Evolutionary conservation across 1,140 invertebrate species (phyloP), one percentile per base, ranked within the genome.

Genomic region (Subanguina moxae): DNA sequence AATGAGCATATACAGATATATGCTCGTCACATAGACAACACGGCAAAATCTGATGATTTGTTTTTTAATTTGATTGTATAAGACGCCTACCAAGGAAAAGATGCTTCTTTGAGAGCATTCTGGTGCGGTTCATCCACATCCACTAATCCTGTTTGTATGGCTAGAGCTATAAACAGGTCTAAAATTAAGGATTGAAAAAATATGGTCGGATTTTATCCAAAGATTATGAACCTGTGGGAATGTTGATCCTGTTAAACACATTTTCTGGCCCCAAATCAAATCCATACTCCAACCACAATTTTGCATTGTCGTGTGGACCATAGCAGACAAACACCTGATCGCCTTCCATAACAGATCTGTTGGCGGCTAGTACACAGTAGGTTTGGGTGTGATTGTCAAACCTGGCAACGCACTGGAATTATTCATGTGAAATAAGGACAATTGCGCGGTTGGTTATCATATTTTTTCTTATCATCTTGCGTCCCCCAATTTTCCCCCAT

Each of bases 271-370:
- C 21, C 43, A 90, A 80, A 63, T 86, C 86, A 82, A 91, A 91
- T 0, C 90, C 90, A 83, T 91, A 91, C 68, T 91, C 88, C 0
- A 87, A 77, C 61, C 89, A 86, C 1, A 91, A 83, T 73, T 88
- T 88, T 0, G 85, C 72, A 83, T 89, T 91, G 64, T 87, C 84
- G 79, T 90, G 87, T 11, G 86, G 78, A 1, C 90, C 90, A 80
- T 91, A 91, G 70, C 87, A 89, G 56, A 91, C 90, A 77, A 89
- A 90, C 63, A 71, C 1, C 45, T 77, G 62, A 13, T 64, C 43
- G 3, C 69, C 75, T 56, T 77, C 71, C 5, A 23, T 84, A 0
- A 76, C 65, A 25, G 80, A 77, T 67, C 85, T 80, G 46, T 87
- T 77, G 58, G 85, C 82, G 30, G 86, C 86, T 11, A 82, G 76